These are phyloP conservation scores for Leucopternis melanops DNA, from an alignment of 2,113 vertebrate genomes.

Conservation along the genomic window DNA sequence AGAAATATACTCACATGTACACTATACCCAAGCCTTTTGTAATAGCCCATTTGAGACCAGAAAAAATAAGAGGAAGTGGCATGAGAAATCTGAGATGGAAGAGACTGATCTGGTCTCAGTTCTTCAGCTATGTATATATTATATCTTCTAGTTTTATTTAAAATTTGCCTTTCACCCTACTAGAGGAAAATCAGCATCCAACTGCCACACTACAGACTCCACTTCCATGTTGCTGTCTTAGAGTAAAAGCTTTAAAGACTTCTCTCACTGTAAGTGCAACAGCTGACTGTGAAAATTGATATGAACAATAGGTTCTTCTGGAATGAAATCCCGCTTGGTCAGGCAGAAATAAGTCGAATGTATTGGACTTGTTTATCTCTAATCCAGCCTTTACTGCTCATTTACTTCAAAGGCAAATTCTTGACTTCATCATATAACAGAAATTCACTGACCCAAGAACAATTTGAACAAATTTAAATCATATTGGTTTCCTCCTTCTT, in stretches of 20 bases:
- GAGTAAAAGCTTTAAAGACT: neutral
- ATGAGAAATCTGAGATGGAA: neutral
- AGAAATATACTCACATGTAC: neutral
- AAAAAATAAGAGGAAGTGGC: neutral
- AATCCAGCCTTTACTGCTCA: conserved; percentile 1
- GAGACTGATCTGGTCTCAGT: neutral
- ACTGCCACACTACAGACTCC: neutral
- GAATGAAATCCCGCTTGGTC: conserved; percentile 19
- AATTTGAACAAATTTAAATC: conserved; percentile 54
- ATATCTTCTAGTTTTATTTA: neutral
- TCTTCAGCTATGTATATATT: neutral
- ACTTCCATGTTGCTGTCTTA: neutral
- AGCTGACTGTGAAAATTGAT: neutral
- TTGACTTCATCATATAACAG: conserved; percentile 29
- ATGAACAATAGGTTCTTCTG: neutral
- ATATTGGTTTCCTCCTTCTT: neutral
- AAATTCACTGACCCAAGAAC: conserved; percentile 52
- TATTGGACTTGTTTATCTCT: conserved; percentile 4
- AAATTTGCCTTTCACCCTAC: neutral
- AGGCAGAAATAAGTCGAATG: conserved; percentile 16
- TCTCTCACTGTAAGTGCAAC: neutral
- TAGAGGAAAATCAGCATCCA: neutral
- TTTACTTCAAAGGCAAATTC: conserved; percentile 38
- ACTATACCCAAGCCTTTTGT: neutral
- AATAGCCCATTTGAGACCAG: neutral